Evolutionary conservation across 2,888 invertebrate genomes (phyloP), one percentile per base, ranked within the genome.

Genomic region (Oscheius sp.): DNA sequence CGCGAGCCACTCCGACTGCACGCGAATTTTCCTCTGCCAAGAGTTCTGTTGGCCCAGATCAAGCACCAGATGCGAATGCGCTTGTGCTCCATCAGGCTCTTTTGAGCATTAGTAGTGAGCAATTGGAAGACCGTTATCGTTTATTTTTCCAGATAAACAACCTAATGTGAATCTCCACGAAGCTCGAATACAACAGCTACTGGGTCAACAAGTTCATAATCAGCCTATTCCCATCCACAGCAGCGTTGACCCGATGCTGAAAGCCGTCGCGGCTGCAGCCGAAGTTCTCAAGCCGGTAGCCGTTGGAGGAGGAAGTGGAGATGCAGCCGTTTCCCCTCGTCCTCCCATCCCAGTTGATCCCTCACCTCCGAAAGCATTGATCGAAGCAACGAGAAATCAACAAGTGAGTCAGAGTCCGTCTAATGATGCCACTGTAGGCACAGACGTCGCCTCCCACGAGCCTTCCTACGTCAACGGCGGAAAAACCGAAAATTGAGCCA

Each of bases 291-390:
- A 72, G 65, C 75, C 64, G 32, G 67, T 71, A 14, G 64, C 68
- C 41, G 63, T 59, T 22, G 70, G 51, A 5, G 73, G 69, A 28
- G 73, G 73, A 30, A 41, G 44, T 59, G 68, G 69, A 17, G 73
- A 69, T 22, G 54, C 73, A 28, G 69, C 69, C 8, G 59, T 73
- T 36, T 80, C 81, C 14, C 80, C 80, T n/a, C 71, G 80, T 8
- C 77, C 75, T n/a, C 68, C 78, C 26, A 77, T 81, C 24, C 82
- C 82, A 20, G 70, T 82, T 28, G 82, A 82, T 59, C 82, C 82
- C 14, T 80, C 81, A 33, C 82, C 82, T 12, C 74, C 74, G 50
- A 70, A 70, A 20, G 64, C 67, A n/a, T 26, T 65, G 45, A 45
- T 47, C 9, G 68, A 72, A 8, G 45, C 68, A 32, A 56, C 57